These are phyloP conservation scores for Lophius americanus DNA, from an alignment of 2,797 vertebrate genomes.

Conservation along the genomic window DNA sequence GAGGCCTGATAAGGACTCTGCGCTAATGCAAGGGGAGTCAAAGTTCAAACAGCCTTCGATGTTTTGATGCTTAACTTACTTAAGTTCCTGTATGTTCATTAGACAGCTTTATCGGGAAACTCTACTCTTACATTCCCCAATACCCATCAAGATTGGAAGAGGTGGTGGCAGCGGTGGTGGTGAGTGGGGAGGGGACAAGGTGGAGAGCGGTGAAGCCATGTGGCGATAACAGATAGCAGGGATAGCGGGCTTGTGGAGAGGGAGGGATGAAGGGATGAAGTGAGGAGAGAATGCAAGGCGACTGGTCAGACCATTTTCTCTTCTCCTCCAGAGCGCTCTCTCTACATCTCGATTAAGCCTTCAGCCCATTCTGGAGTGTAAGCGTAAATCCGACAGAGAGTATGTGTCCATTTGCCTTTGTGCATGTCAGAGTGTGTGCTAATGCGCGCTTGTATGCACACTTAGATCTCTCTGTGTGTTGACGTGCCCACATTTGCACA, in stretches of 20 bases:
- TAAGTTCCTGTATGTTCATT: slow-evolving; percentile 93
- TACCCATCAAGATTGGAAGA: slow-evolving; percentile 85
- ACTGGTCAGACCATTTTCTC: slow-evolving; percentile 68
- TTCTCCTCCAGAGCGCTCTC: slow-evolving; percentile 49
- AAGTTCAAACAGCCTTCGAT: slow-evolving; percentile 88
- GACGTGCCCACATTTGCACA: slow-evolving; percentile 55
- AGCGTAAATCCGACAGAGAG: slow-evolving; percentile 61
- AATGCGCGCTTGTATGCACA: slow-evolving; percentile 22
- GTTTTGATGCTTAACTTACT: slow-evolving; percentile 90
- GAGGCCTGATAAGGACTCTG: slow-evolving; percentile 83
- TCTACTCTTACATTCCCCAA: slow-evolving; percentile 87
- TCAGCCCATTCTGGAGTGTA: slow-evolving; percentile 64
- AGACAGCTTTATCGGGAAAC: slow-evolving; percentile 91
- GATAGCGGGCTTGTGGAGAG: slow-evolving; percentile 66
- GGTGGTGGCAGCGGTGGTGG: slow-evolving; percentile 38
- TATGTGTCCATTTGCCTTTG: slow-evolving; percentile 36
- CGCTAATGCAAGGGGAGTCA: slow-evolving; percentile 85
- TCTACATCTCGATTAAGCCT: slow-evolving; percentile 73
- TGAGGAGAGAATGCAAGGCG: slow-evolving; percentile 55
- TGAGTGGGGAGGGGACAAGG: slow-evolving; percentile 57
- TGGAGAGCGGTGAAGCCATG: slow-evolving; percentile 71
- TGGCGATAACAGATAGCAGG: slow-evolving; percentile 80
- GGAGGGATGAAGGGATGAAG: slow-evolving; percentile 71
- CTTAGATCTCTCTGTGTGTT: slow-evolving; percentile 29
- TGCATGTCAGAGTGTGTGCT: slow-evolving; percentile 15